These are phyloP conservation scores for Leucania comma DNA, from an alignment of 2,888 invertebrate genomes.

Conservation along the genomic window DNA sequence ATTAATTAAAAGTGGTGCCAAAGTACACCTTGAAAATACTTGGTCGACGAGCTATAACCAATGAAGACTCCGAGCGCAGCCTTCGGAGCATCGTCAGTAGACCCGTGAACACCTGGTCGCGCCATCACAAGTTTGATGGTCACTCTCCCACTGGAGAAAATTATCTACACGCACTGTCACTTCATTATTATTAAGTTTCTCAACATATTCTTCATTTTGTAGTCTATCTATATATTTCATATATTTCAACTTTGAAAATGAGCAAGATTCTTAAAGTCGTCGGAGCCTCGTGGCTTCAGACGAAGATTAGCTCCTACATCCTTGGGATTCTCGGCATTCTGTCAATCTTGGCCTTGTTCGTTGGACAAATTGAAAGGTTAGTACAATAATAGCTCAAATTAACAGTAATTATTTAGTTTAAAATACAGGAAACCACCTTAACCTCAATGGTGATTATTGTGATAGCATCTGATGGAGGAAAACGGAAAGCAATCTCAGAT, in stretches of 20 bases:
- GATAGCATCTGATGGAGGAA: slow-evolving; percentile 26
- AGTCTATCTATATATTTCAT: slow-evolving; percentile 73
- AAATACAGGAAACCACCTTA: slow-evolving; percentile 44
- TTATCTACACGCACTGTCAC: slow-evolving; percentile 88
- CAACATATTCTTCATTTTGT: slow-evolving; percentile 89
- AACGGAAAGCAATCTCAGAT: slow-evolving; percentile 30
- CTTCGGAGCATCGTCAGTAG: slow-evolving; percentile 72
- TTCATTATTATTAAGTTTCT: slow-evolving; percentile 91
- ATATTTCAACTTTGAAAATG: slow-evolving; percentile 74
- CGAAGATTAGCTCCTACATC: slow-evolving; percentile 93
- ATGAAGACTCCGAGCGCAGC: slow-evolving; percentile 80
- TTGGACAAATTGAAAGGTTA: slow-evolving; percentile 93
- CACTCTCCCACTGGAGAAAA: slow-evolving; percentile 84
- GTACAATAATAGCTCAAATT: slow-evolving; percentile 53
- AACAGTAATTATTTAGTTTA: slow-evolving; percentile 18
- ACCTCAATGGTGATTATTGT: slow-evolving; percentile 21
- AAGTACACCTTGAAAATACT: slow-evolving; percentile 72
- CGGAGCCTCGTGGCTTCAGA: slow-evolving; percentile 95
- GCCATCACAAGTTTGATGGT: slow-evolving; percentile 86
- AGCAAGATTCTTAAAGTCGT: slow-evolving; percentile 94
- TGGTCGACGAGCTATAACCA: slow-evolving; percentile 73
- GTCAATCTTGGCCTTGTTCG: slow-evolving; percentile 93
- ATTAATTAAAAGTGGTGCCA: slow-evolving; percentile 74
- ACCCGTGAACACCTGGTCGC: slow-evolving; percentile 78
- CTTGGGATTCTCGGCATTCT: slow-evolving; percentile 92